Percentiles rank a stretch among this genome's conserved stretches.
These are phyloP conservation scores for Pseudomyrmex concolor DNA, from an alignment of 1,140 invertebrate genomes.

Conservation along the genomic window DNA sequence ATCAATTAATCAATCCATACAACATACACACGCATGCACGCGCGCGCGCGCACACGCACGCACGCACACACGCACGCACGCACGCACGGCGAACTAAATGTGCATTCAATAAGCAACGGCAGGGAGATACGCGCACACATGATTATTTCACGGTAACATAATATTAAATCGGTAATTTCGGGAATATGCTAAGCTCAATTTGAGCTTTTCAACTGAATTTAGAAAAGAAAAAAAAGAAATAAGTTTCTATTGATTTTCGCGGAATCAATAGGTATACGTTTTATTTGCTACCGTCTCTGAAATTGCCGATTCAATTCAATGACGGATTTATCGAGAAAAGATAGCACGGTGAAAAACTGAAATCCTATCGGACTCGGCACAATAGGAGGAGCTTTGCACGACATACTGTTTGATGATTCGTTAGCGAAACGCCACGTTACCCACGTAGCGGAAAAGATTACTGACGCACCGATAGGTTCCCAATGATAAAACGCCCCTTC, in stretches of 20 bases:
- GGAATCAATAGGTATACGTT: constrained; percentile 12
- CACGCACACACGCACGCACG: too few species aligned
- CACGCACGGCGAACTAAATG: constrained; percentile 14
- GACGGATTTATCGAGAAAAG: constrained; percentile 40
- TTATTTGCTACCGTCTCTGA: constrained; percentile 11
- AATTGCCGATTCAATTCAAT: constrained; percentile 28
- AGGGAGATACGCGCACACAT: constrained; percentile 17
- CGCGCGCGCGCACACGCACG: too few species aligned
- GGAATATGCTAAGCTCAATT: constrained; percentile 31
- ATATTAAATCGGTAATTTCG: constrained; percentile 13
- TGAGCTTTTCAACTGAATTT: neutral
- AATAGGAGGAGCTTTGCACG: constrained; percentile 40
- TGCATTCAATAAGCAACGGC: constrained; percentile 14
- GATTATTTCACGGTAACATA: constrained; percentile 30
- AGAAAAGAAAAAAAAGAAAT: neutral
- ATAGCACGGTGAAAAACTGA: constrained; percentile 17
- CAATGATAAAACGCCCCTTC: constrained; percentile 54
- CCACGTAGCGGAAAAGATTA: constrained; percentile 50
- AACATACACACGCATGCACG: too few species aligned
- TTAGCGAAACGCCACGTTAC: constrained; percentile 44
- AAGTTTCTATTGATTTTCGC: neutral
- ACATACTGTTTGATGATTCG: constrained; percentile 51
- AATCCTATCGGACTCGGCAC: constrained; percentile 17
- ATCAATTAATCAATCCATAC: constrained; percentile 48
- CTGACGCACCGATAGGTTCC: constrained; percentile 61